These are phyloP conservation scores for Litoditis marina DNA, from an alignment of 2,888 invertebrate species.

Conservation along the genomic window DNA sequence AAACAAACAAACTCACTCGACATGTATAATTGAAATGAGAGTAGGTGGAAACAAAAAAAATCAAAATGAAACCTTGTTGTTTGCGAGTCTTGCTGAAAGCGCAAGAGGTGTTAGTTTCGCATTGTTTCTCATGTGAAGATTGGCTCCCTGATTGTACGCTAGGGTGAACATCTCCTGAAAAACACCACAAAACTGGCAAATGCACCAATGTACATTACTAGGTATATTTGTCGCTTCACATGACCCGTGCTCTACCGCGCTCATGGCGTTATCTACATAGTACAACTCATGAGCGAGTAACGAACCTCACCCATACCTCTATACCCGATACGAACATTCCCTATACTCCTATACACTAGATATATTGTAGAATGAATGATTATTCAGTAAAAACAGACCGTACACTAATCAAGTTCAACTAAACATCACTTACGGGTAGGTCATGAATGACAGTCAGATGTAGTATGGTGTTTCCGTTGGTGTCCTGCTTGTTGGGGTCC, in stretches of 20 bases:
- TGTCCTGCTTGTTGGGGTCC: constrained; percentile 89
- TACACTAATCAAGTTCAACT: too few species aligned
- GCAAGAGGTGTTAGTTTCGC: constrained; percentile 86
- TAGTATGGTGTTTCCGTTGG: constrained; percentile 92
- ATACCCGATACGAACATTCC: too few species aligned
- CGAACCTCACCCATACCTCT: too few species aligned
- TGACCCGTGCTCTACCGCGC: too few species aligned
- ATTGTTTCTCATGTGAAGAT: constrained; percentile 78
- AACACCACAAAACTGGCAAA: not conserved
- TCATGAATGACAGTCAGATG: constrained; percentile 95
- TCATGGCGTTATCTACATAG: too few species aligned
- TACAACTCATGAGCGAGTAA: too few species aligned
- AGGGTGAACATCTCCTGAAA: constrained; percentile 78
- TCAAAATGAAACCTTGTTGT: constrained; percentile 52
- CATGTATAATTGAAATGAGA: too few species aligned
- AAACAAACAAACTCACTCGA: too few species aligned
- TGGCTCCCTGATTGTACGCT: constrained; percentile 86
- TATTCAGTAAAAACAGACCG: too few species aligned
- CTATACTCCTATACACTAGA: too few species aligned
- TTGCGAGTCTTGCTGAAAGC: constrained; percentile 66
- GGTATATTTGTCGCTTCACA: not conserved
- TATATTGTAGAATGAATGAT: too few species aligned
- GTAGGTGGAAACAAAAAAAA: too few species aligned
- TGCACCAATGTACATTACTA: not conserved
- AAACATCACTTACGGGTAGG: constrained; percentile 73